Base-by-base conservation (phyloP, 2,797 vertebrate species). In the Melanotaenia pygmaea region DNA sequence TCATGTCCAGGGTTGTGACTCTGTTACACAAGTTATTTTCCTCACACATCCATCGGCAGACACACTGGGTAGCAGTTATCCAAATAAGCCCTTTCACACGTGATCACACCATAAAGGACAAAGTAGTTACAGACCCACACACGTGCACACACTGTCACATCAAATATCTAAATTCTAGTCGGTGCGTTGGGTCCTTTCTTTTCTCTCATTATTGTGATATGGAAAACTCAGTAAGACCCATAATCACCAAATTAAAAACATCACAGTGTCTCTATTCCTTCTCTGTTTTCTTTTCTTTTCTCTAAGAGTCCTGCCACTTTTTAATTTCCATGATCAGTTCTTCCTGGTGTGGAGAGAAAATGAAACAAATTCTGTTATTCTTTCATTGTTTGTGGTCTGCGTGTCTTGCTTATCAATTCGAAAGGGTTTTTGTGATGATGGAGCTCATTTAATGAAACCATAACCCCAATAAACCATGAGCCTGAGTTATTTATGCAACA, bases 11-110 rank as follows among this genome's bases (percentile, higher is more conserved):
- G 79, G 63, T 77, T 91, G 82, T 86, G 85, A 85, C 80, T 89
- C 59, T 80, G 92, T 93, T 91, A 51, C 75, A 84, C 68, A 85
- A 79, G 76, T 82, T 78, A 77, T 88, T 88, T 88, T 83, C 69
- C 56, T 61, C 76, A 70, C 82, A 87, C 72, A 63, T 67, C 67
- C n/a, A 24, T 38, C 12, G 58, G 83, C 18, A n/a, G 20, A n/a
- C 68, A 66, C 68, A 66, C 30, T 77, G 67, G 32, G 67, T 68
- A 67, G 62, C 72, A 78, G 68, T 76, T 66, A 65, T 68, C 11
- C 53, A 47, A 7, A 64, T 20, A 67, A 10, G 47, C 6, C 34
- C 24, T 63, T 58, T 64, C 69, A 51, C 13, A 13, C 2, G 11
- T 37, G 35, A 37, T 37, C 67, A 51, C 64, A 67, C 45, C 34